These are phyloP conservation scores for Macrosoma leucophasiata DNA, from an alignment of 2,888 invertebrate genomes.

Conservation along the genomic window DNA sequence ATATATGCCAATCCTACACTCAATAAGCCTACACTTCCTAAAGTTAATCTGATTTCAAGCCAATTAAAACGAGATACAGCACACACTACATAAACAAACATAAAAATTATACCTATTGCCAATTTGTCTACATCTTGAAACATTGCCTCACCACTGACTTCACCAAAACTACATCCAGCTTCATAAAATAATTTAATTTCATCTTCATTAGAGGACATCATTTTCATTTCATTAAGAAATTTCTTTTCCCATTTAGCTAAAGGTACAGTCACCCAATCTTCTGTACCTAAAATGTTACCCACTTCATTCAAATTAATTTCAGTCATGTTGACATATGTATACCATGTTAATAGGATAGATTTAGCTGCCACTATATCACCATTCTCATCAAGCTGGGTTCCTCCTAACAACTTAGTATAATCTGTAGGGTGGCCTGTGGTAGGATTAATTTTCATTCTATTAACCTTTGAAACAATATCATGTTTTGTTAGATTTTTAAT, in stretches of 20 bases:
- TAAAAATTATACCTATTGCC: slow-evolving; percentile 79
- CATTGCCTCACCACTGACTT: slow-evolving; percentile 81
- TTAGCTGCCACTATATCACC: slow-evolving; percentile 79
- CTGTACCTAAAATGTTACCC: slow-evolving; percentile 83
- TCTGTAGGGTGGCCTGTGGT: slow-evolving; percentile 79
- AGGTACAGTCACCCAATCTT: slow-evolving; percentile 81
- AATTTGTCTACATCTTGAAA: slow-evolving; percentile 84
- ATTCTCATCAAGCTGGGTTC: slow-evolving; percentile 67
- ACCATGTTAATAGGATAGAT: slow-evolving; percentile 79
- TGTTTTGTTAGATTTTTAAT: slow-evolving; percentile 73
- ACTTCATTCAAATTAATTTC: slow-evolving; percentile 78
- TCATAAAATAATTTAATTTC: slow-evolving; percentile 72
- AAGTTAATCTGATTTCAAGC: slow-evolving; percentile 80
- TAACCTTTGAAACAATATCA: slow-evolving; percentile 78
- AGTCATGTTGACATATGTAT: slow-evolving; percentile 80
- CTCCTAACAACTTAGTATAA: slow-evolving; percentile 78
- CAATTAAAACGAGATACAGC: slow-evolving; percentile 84
- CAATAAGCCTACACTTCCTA: slow-evolving; percentile 81
- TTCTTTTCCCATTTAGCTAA: slow-evolving; percentile 78
- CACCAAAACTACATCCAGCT: slow-evolving; percentile 83
- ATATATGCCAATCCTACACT: slow-evolving; percentile 84
- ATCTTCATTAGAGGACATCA: slow-evolving; percentile 39
- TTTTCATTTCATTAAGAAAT: slow-evolving; percentile 65
- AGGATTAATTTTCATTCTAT: slow-evolving; percentile 76
- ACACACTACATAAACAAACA: slow-evolving; percentile 84